Evolutionary conservation across 37 sponge, comb jelly and placozoan genomes (phyloP).

Genomic region (Beroe forskalii): DNA sequence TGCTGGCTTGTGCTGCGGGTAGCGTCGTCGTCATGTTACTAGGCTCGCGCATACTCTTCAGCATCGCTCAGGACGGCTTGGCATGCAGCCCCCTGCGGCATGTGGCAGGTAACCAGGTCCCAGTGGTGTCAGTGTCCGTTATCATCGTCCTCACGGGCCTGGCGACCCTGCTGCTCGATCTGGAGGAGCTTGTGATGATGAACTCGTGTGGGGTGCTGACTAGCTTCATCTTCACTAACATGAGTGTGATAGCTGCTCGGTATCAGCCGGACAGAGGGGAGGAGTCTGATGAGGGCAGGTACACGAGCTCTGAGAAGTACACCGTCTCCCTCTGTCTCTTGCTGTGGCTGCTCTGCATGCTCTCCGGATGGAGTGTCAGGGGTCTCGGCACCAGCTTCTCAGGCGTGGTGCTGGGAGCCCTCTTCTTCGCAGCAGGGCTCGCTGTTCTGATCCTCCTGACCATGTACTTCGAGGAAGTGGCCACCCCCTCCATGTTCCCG

Average conservation of each 20-base stretch:
- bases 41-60: not conserved
- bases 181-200: slow-evolving; percentile 56
- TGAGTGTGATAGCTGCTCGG: slow-evolving; percentile 15
- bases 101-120: not conserved
- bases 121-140: not conserved
- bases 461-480: not conserved
- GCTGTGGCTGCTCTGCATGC: not conserved
- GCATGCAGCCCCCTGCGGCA: not conserved
- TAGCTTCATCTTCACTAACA: not conserved
- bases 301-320: not conserved
- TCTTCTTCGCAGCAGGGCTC: not conserved
- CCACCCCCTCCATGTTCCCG: not conserved
- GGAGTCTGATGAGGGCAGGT: not conserved
- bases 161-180: not conserved
- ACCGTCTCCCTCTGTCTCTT: not conserved
- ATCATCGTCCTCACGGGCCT: not conserved
- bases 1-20: slow-evolving; percentile 1
- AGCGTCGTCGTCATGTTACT: not conserved
- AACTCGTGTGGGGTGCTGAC: not conserved
- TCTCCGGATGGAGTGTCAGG: not conserved
- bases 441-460: not conserved
- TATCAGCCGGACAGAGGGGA: not conserved
- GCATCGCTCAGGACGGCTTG: slow-evolving; percentile 44
- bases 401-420: not conserved
- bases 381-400: not conserved